phyloP scores from a whole-genome alignment of 1,140 invertebrate genomes.

The Pteromalus puparum region DNA sequence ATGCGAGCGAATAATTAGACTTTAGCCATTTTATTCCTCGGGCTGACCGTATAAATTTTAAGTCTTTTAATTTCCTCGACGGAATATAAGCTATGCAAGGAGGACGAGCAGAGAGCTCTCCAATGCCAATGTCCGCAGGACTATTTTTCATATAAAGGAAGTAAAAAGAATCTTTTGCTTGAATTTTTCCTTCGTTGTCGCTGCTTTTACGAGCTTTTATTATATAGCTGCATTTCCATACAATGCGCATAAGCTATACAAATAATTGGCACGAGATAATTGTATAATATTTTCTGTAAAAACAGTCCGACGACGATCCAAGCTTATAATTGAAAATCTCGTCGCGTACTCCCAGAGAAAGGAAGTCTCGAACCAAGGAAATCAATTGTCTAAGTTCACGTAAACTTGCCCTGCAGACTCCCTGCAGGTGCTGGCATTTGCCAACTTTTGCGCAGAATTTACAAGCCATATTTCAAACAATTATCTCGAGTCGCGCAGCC shows the following conservation, averaged over 20 bases:
- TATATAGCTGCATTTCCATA: too few species aligned
- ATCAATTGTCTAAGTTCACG: neutral
- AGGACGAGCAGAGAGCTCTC: too few species aligned
- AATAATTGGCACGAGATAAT: too few species aligned
- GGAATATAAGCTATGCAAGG: too few species aligned
- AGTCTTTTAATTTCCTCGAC: neutral
- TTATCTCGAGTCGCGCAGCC: neutral
- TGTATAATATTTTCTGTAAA: too few species aligned
- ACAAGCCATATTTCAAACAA: constrained; percentile 18
- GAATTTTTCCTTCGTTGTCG: too few species aligned
- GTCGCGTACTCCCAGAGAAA: neutral
- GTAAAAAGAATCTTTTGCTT: too few species aligned
- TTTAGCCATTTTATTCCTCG: neutral
- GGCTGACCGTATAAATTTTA: neutral
- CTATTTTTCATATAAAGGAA: too few species aligned
- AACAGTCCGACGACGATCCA: too few species aligned
- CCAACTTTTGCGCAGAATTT: constrained; percentile 1
- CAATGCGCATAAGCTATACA: too few species aligned
- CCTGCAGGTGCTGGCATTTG: neutral
- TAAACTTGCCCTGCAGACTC: neutral
- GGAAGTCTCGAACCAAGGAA: neutral
- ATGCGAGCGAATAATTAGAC: constrained; percentile 5
- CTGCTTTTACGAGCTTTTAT: too few species aligned
- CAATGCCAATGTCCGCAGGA: too few species aligned
- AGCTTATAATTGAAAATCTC: neutral